Evolutionary conservation across 2,797 vertebrate species (phyloP).

Genomic region (Scleropages formosus): DNA sequence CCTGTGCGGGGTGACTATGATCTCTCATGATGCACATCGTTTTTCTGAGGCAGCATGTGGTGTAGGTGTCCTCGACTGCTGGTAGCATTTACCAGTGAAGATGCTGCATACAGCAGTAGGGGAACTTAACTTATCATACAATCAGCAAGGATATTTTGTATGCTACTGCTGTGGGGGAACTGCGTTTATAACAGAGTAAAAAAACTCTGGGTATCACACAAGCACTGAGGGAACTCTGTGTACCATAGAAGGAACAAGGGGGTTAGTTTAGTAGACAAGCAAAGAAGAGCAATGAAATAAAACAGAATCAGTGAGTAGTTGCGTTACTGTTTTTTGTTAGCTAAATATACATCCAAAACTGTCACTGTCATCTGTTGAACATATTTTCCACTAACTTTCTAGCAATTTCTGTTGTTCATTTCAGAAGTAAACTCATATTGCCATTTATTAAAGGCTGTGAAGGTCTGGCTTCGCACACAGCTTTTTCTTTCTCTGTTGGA

Average conservation of each 20-base stretch:
- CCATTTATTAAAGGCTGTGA: slow-evolving; percentile 43
- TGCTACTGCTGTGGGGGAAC: no score
- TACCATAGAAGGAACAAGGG: not conserved
- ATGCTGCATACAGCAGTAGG: no score
- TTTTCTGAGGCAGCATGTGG: no score
- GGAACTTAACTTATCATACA: no score
- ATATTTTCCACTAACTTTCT: slow-evolving; percentile 15
- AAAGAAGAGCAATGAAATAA: not conserved
- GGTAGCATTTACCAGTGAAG: no score
- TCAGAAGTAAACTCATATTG: slow-evolving; percentile 29
- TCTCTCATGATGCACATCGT: no score
- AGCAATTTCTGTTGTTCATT: slow-evolving; percentile 11
- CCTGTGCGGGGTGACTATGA: no score
- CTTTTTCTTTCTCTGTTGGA: slow-evolving; percentile 37
- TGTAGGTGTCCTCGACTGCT: no score
- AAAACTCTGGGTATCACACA: no score
- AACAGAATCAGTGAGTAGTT: not conserved
- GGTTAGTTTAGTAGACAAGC: not conserved
- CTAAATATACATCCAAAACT: not conserved
- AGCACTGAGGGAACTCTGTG: no score
- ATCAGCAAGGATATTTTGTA: not conserved
- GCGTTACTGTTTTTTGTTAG: not conserved
- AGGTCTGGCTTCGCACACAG: slow-evolving; percentile 33
- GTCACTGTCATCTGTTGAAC: slow-evolving; percentile 1
- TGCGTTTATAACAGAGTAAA: no score